Percentiles rank a stretch among this genome's conserved stretches.
phyloP scores from a whole-genome alignment of 2,888 invertebrate species.

The Folsomia manolachei region DNA sequence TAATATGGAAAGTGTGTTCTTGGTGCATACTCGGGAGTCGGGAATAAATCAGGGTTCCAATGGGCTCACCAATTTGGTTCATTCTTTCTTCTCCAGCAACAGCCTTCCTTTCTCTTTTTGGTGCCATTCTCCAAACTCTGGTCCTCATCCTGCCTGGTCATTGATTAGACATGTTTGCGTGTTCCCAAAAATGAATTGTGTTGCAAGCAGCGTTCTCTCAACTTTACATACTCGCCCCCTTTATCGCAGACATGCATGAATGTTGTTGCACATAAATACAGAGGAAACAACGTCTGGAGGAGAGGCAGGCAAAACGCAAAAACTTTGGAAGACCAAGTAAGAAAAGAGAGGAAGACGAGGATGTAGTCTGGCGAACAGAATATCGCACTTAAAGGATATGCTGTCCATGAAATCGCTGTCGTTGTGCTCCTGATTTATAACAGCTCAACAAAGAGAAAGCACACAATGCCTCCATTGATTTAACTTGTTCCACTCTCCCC shows the following conservation, averaged over 20 bases:
- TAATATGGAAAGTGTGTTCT: conserved; percentile 38
- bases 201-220: conserved; percentile 22
- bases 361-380: conserved; percentile 11
- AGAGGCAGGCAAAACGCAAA: no score
- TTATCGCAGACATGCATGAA: neutral
- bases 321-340: no score
- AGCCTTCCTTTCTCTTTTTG: neutral
- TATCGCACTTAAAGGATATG: neutral
- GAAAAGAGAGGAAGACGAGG: neutral
- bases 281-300: no score
- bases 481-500: conserved; percentile 9
- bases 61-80: neutral
- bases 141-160: conserved; percentile 9
- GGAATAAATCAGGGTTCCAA: neutral
- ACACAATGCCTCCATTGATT: conserved; percentile 41
- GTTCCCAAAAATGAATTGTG: conserved; percentile 44
- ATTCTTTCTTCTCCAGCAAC: neutral
- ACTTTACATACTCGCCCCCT: neutral
- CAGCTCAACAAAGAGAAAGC: conserved; percentile 36
- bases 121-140: neutral
- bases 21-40: neutral
- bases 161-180: conserved; percentile 44
- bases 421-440: conserved; percentile 40
- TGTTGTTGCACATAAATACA: neutral
- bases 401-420: conserved; percentile 37